Conservation (phyloP, 1,140 invertebrate genomes). For the Teleogryllus occipitalis region DNA sequence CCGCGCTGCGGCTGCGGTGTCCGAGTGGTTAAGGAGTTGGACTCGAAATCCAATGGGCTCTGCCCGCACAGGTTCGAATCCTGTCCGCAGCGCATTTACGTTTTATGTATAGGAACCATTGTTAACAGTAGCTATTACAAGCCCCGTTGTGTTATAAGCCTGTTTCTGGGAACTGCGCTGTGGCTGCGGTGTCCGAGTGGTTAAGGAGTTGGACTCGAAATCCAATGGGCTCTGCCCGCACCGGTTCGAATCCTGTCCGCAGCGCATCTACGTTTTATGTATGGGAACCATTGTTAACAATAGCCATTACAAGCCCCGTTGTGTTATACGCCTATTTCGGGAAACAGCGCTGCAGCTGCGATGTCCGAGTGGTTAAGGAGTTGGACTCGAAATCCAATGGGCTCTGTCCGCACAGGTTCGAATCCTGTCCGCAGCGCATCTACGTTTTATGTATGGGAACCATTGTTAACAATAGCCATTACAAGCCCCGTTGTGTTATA, state of each 20-base stretch:
- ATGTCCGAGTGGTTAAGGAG: conserved; percentile 88
- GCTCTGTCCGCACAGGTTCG: conserved; percentile 81
- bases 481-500: too few species aligned
- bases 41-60: conserved; percentile 85
- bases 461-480: too few species aligned
- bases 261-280: too few species aligned
- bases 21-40: conserved; percentile 88
- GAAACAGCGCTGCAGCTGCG: too few species aligned
- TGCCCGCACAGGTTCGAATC: conserved; percentile 84
- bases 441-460: too few species aligned
- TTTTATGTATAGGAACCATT: too few species aligned
- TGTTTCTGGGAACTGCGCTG: too few species aligned
- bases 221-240: conserved; percentile 82
- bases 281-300: too few species aligned
- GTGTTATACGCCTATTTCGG: too few species aligned
- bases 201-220: conserved; percentile 89
- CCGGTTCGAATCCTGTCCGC: conserved; percentile 84
- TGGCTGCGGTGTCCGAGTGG: conserved; percentile 84
- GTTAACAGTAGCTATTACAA: too few species aligned
- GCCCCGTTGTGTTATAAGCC: too few species aligned
- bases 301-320: too few species aligned
- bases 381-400: conserved; percentile 87
- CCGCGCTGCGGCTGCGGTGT: conserved; percentile 81
- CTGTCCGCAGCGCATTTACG: conserved; percentile 81
- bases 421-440: conserved; percentile 83